Evolutionary conservation across 2,797 vertebrate genomes (phyloP).

Genomic region (Mormyrus hasselquistii): DNA sequence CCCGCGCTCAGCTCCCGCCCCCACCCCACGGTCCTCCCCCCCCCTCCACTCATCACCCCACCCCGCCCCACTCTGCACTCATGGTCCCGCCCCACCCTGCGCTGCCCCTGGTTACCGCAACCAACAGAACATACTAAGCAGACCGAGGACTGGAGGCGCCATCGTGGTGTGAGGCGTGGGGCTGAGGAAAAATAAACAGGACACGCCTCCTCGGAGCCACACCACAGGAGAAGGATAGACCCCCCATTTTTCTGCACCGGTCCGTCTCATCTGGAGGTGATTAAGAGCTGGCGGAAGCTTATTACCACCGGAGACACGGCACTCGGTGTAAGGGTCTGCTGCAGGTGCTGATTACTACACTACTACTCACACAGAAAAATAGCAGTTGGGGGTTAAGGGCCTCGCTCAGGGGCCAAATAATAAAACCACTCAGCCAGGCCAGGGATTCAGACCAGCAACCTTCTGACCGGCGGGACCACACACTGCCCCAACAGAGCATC

Average conservation of each 20-base stretch:
- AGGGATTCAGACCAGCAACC: not conserved
- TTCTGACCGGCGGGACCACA: not conserved
- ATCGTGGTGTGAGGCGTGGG: not conserved
- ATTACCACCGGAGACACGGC: conserved; percentile 8
- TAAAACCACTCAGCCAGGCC: not conserved
- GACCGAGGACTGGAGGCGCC: not conserved
- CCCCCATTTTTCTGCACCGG: not conserved
- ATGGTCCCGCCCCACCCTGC: not conserved
- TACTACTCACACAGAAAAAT: not conserved
- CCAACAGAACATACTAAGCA: not conserved
- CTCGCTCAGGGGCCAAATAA: not conserved
- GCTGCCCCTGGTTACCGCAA: not conserved
- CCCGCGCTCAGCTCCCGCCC: no score
- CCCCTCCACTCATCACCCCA: no score
- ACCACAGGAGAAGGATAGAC: not conserved
- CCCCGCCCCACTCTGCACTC: not conserved
- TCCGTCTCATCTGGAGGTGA: conserved; percentile 36
- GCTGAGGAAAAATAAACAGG: conserved; percentile 14
- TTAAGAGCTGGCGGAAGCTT: conserved; percentile 22
- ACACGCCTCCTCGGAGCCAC: conserved; percentile 26
- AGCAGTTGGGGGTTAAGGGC: not conserved
- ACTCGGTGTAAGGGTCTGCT: not conserved
- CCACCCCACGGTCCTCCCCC: no score
- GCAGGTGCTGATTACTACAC: not conserved
- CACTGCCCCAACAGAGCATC: not conserved